These are phyloP conservation scores for Anagrus nilaparvatae DNA, from an alignment of 1,140 invertebrate genomes.

Conservation along the genomic window DNA sequence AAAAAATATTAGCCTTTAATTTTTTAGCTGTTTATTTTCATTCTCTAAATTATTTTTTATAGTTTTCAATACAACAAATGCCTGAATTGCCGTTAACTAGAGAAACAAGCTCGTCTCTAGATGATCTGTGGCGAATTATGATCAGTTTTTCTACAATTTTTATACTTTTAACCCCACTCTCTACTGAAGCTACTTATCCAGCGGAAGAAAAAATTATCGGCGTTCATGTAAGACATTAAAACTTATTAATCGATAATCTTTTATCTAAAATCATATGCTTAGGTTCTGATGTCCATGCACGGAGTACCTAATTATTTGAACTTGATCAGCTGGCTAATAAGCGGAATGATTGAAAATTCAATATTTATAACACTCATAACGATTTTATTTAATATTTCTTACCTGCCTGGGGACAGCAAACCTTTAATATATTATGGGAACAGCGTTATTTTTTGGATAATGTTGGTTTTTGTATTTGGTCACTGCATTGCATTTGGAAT, in stretches of 20 bases:
- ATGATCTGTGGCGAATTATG: slow-evolving; percentile 20
- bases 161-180: slow-evolving; percentile 30
- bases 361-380: slow-evolving; percentile 26
- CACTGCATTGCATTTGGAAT: slow-evolving; percentile 32
- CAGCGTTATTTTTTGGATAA: slow-evolving; percentile 30
- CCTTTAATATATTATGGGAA: slow-evolving; percentile 32
- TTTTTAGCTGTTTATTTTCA: not conserved
- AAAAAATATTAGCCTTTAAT: slow-evolving; percentile 3
- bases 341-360: slow-evolving; percentile 27
- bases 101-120: slow-evolving; percentile 20
- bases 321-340: slow-evolving; percentile 32
- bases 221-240: slow-evolving; percentile 25
- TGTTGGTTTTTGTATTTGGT: slow-evolving; percentile 24
- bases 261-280: slow-evolving; percentile 6
- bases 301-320: slow-evolving; percentile 29
- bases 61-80: slow-evolving; percentile 35
- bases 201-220: slow-evolving; percentile 34
- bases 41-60: slow-evolving; percentile 8
- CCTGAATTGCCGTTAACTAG: slow-evolving; percentile 30
- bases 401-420: slow-evolving; percentile 22
- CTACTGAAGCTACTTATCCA: slow-evolving; percentile 27
- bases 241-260: not conserved
- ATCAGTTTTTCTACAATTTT: slow-evolving; percentile 23
- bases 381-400: slow-evolving; percentile 28
- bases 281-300: slow-evolving; percentile 37